These are phyloP conservation scores for Panorpa germanica DNA, from an alignment of 2,888 invertebrate species.

Conservation along the genomic window DNA sequence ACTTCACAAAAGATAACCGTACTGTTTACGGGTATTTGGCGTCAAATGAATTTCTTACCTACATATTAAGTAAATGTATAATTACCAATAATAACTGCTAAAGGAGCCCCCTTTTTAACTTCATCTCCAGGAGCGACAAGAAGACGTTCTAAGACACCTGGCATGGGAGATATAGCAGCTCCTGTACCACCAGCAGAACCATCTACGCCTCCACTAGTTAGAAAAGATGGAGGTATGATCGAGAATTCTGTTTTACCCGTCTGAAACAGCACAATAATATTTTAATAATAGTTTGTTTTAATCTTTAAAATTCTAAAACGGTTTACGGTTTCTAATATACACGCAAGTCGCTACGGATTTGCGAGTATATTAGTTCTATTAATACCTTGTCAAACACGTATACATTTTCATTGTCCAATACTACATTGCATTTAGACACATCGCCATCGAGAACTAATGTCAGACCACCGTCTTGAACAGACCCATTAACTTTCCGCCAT, in stretches of 20 bases:
- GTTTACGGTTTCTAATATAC: not conserved
- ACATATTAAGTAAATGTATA: not conserved
- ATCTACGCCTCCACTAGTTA: constrained; percentile 23
- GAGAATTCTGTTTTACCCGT: constrained; percentile 45
- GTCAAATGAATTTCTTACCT: no score
- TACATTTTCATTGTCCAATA: constrained; percentile 33
- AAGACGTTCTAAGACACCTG: constrained; percentile 85
- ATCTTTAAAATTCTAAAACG: constrained; percentile 4
- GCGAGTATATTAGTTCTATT: constrained; percentile 6
- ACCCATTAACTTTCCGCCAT: constrained; percentile 29
- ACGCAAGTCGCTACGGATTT: no score
- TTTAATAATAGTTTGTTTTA: constrained; percentile 1
- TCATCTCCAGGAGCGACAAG: constrained; percentile 62
- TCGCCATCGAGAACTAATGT: constrained; percentile 31
- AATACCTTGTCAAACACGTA: constrained; percentile 43
- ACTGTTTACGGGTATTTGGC: no score
- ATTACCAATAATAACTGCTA: constrained; percentile 66
- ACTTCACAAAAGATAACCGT: no score
- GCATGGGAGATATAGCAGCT: constrained; percentile 82
- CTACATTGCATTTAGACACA: constrained; percentile 32
- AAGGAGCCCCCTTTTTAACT: constrained; percentile 73
- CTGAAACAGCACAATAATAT: constrained; percentile 24
- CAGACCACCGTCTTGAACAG: constrained; percentile 23
- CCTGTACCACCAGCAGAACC: constrained; percentile 29
- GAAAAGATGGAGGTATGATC: constrained; percentile 38